Evolutionary conservation across 2,888 invertebrate species (phyloP).

Genomic region (Cerceris ruficornis): DNA sequence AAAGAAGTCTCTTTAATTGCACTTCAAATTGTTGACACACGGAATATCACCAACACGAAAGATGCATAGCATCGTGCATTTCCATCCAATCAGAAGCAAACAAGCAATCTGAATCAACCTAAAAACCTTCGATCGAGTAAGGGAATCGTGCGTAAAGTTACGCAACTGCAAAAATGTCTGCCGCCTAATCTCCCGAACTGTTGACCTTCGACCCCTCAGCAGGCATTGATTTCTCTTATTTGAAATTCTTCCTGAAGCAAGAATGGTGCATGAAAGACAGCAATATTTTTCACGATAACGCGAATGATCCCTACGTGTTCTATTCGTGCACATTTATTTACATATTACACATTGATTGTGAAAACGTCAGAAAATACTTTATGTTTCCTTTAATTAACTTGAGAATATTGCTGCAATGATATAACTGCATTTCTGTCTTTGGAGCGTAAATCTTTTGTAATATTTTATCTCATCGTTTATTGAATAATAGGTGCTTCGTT

Average conservation of each 20-base stretch:
- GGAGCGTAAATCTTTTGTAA: too few relatives aligned
- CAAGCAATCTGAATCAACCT: not conserved
- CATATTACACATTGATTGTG: too few relatives aligned
- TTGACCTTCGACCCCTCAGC: slow-evolving; percentile 29
- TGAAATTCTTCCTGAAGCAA: not conserved
- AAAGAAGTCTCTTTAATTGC: not conserved
- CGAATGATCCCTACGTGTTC: too few relatives aligned
- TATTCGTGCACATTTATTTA: too few relatives aligned
- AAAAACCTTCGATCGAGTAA: not conserved
- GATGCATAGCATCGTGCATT: not conserved
- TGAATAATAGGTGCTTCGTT: too few relatives aligned
- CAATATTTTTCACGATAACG: not conserved
- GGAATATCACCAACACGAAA: not conserved
- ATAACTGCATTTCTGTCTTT: too few relatives aligned
- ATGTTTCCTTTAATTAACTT: too few relatives aligned
- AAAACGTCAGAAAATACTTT: too few relatives aligned
- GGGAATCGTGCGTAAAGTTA: slow-evolving; percentile 15
- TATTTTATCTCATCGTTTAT: too few relatives aligned
- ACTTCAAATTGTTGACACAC: not conserved
- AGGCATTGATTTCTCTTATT: not conserved
- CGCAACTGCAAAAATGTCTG: slow-evolving; percentile 21
- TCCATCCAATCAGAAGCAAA: not conserved
- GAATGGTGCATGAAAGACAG: not conserved
- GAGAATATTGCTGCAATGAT: too few relatives aligned
- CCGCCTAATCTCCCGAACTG: slow-evolving; percentile 50